Evolutionary conservation across 2,797 vertebrate species (phyloP).

Genomic region (Limosa lapponica): DNA sequence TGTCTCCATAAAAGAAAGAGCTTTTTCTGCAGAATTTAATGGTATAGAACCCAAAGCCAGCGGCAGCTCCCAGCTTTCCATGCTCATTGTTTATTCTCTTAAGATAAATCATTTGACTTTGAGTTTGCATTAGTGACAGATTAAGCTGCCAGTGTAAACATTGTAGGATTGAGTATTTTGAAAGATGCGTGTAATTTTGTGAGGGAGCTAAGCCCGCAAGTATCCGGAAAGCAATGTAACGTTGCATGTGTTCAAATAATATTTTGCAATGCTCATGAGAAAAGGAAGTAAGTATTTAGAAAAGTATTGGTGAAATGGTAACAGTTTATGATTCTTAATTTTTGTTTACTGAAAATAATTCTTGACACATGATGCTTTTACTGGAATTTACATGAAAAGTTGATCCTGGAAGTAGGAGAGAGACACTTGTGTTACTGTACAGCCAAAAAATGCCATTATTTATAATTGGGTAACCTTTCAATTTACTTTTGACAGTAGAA

Average conservation of each 20-base stretch:
- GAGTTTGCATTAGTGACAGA: constrained; percentile 39
- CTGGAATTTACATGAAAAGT: not conserved
- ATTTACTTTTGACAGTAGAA: not conserved
- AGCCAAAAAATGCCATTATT: not conserved
- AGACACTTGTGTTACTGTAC: not conserved
- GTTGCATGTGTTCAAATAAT: not conserved
- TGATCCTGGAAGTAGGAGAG: not conserved
- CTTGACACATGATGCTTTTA: constrained; percentile 4
- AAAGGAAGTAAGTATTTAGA: constrained; percentile 60
- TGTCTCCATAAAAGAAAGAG: not conserved
- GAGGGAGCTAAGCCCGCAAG: not conserved
- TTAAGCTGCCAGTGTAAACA: constrained; percentile 41
- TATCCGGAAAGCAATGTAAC: constrained; percentile 30
- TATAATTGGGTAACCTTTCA: not conserved
- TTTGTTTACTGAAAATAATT: constrained; percentile 51
- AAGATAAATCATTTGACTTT: constrained; percentile 9
- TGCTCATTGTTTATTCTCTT: not conserved
- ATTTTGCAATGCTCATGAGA: constrained; percentile 61
- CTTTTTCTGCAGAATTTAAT: not conserved
- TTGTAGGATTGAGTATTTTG: constrained; percentile 16
- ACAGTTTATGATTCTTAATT: constrained; percentile 44
- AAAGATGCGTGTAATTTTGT: constrained; percentile 27
- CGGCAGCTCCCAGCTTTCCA: not conserved
- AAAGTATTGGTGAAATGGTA: constrained; percentile 21
- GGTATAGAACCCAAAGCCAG: not conserved